These are phyloP conservation scores for Bufo bufo DNA, from an alignment of 2,113 vertebrate species.

Conservation along the genomic window DNA sequence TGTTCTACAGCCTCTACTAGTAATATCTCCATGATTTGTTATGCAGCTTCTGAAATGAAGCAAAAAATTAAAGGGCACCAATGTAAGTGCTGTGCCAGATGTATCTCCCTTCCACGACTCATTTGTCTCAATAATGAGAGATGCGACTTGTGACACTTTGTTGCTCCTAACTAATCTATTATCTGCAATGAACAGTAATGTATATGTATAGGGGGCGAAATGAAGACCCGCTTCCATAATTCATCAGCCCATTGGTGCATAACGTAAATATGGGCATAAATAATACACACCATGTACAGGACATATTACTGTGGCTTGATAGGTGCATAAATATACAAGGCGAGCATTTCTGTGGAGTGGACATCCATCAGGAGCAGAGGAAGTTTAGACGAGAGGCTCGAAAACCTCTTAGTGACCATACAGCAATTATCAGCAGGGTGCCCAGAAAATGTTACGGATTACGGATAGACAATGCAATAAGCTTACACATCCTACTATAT, in stretches of 20 bases:
- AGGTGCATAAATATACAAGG: constrained; percentile 30
- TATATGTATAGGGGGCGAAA: constrained; percentile 18
- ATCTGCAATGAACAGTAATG: constrained; percentile 42
- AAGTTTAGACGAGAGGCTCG: neutral
- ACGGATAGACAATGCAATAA: neutral
- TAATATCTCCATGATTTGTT: neutral
- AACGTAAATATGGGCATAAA: neutral
- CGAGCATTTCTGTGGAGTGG: neutral
- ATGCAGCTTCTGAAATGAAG: constrained; percentile 25
- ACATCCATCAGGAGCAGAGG: neutral
- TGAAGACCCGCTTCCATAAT: neutral
- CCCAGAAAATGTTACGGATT: neutral
- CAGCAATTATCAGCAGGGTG: neutral
- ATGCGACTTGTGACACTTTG: constrained; percentile 18
- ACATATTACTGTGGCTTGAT: neutral
- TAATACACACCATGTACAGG: constrained; percentile 4
- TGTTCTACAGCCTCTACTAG: neutral
- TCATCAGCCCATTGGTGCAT: constrained; percentile 15
- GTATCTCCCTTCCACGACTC: constrained; percentile 35
- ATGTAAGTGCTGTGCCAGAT: constrained; percentile 5
- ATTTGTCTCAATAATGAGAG: constrained; percentile 40
- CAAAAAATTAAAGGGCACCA: constrained; percentile 43
- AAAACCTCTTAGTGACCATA: neutral
- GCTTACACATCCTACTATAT: neutral
- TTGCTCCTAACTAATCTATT: constrained; percentile 30